phyloP scores from a whole-genome alignment of 2,113 vertebrate genomes.

The Pedetes capensis region DNA sequence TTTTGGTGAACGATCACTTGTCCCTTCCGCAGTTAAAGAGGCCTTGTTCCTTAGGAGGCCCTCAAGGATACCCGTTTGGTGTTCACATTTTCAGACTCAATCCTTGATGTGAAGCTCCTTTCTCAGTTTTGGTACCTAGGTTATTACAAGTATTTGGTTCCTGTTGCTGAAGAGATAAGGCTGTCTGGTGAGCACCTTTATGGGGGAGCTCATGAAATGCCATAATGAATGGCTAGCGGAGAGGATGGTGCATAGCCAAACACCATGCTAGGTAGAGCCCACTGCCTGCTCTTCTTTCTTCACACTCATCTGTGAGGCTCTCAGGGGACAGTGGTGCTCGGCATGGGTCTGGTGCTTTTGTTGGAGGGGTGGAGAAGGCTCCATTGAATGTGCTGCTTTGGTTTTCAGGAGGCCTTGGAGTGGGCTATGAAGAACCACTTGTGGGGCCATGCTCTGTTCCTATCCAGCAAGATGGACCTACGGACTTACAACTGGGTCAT shows the following conservation, averaged over 20 bases:
- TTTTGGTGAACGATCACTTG: neutral
- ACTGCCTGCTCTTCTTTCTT: rapidly evolving
- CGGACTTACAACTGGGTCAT: slow-evolving; percentile 92
- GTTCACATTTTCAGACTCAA: neutral
- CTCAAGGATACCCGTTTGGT: neutral
- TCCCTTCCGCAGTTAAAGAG: neutral
- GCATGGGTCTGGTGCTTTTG: neutral
- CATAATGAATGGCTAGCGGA: neutral
- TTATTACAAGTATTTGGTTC: neutral
- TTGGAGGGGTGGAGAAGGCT: neutral
- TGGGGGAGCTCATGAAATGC: neutral
- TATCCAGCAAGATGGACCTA: slow-evolving; percentile 95
- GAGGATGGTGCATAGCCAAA: neutral
- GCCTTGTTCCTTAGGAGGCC: neutral
- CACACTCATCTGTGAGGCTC: rapidly evolving
- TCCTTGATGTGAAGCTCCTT: neutral
- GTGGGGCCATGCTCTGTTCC: slow-evolving; percentile 95
- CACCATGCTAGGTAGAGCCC: rapidly evolving
- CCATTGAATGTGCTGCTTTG: neutral
- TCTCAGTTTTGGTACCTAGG: neutral
- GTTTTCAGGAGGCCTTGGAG: slow-evolving; percentile 91
- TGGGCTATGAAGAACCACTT: slow-evolving; percentile 91
- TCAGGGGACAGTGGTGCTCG: rapidly evolving
- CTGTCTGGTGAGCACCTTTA: neutral
- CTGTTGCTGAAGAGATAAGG: neutral